These are phyloP conservation scores for Cryptocheilus praepositus DNA, from an alignment of 2,888 invertebrate genomes.

Conservation along the genomic window DNA sequence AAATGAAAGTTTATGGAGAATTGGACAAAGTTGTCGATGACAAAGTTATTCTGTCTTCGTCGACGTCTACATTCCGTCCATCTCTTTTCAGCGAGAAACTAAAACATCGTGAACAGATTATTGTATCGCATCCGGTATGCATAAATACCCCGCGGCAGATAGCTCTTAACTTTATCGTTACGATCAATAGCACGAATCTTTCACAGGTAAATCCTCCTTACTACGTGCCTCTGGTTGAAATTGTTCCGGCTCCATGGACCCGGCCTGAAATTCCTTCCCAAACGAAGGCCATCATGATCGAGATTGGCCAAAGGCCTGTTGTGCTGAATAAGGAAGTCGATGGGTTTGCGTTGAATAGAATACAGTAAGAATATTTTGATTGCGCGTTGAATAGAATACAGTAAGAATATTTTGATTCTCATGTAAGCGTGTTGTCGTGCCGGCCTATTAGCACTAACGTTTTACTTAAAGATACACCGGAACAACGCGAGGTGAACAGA, in stretches of 20 bases:
- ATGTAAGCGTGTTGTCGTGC: too few species aligned
- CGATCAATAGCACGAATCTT: neutral
- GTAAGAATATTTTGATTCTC: too few species aligned
- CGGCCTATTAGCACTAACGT: too few species aligned
- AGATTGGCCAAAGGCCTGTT: conserved; percentile 95
- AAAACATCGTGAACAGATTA: conserved; percentile 82
- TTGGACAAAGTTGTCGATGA: conserved; percentile 87
- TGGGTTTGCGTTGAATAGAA: conserved; percentile 94
- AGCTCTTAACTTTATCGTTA: conserved; percentile 3
- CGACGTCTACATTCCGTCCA: conserved; percentile 94
- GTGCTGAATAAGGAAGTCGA: conserved; percentile 89
- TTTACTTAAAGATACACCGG: too few species aligned
- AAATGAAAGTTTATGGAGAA: conserved; percentile 85
- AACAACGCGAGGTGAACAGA: too few species aligned
- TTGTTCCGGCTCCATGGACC: conserved; percentile 97
- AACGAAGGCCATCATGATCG: conserved; percentile 87
- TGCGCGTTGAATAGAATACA: neutral
- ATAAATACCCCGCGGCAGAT: neutral
- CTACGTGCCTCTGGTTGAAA: conserved; percentile 94
- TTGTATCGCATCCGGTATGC: conserved; percentile 92
- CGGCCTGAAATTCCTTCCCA: conserved; percentile 83
- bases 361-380: conserved; percentile 81
- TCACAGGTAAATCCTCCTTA: conserved; percentile 93
- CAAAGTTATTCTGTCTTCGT: conserved; percentile 90
- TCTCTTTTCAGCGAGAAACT: conserved; percentile 90